These are phyloP conservation scores for Epicauta chinensis DNA, from an alignment of 1,140 invertebrate genomes.

Conservation along the genomic window DNA sequence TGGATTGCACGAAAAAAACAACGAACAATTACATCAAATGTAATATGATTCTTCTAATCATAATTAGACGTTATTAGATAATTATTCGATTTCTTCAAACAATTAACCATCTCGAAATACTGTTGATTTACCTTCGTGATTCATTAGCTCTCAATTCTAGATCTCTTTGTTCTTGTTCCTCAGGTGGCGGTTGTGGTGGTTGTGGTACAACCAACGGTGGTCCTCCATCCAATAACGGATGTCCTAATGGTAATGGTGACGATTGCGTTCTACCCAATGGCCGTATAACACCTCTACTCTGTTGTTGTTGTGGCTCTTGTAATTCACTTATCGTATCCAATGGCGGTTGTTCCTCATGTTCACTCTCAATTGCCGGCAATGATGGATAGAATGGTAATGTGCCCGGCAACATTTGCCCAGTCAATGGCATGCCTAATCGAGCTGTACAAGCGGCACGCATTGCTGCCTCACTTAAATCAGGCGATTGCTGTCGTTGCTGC, in stretches of 20 bases:
- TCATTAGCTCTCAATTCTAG: constrained; percentile 46
- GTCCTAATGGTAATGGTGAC: constrained; percentile 88
- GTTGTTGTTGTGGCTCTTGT: constrained; percentile 34
- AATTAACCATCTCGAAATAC: too few relatives aligned
- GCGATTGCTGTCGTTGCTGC: constrained; percentile 22
- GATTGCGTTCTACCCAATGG: constrained; percentile 89
- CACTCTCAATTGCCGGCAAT: constrained; percentile 55
- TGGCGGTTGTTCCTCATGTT: constrained; percentile 41
- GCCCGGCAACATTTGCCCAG: constrained; percentile 64
- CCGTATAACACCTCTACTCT: constrained; percentile 45
- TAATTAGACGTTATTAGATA: too few relatives aligned
- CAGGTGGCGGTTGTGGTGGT: constrained; percentile 35
- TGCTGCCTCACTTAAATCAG: constrained; percentile 67
- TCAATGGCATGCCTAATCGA: constrained; percentile 64
- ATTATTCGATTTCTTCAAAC: too few relatives aligned
- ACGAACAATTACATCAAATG: too few relatives aligned
- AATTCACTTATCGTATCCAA: constrained; percentile 45
- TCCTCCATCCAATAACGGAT: constrained; percentile 81
- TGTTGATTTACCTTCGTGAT: constrained; percentile 34
- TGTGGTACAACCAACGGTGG: constrained; percentile 39
- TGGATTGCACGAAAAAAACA: constrained; percentile 18
- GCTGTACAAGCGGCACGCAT: constrained; percentile 66
- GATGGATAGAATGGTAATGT: constrained; percentile 71
- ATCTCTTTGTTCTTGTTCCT: constrained; percentile 48
- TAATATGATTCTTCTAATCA: too few relatives aligned